Evolutionary conservation across 1,140 invertebrate species (phyloP).

Genomic region (Drosophila ironensis): DNA sequence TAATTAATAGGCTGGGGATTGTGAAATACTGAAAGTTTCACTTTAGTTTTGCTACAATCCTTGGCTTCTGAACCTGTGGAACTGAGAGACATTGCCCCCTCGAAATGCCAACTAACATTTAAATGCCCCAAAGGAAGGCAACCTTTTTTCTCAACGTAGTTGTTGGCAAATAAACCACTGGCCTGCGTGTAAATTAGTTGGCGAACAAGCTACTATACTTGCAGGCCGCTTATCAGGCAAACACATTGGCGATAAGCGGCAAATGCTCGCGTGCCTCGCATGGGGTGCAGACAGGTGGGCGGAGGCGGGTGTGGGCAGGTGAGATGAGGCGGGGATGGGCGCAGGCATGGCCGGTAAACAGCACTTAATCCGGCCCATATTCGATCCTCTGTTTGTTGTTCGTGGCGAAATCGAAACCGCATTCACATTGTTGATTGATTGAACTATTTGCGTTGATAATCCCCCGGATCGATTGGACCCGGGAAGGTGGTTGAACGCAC

Average conservation of each 20-base stretch:
- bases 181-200: constrained; percentile 5
- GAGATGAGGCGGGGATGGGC: not conserved
- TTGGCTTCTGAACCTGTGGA: too few relatives aligned
- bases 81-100: too few relatives aligned
- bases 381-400: constrained; percentile 51
- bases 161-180: constrained; percentile 26
- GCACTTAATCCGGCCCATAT: constrained; percentile 22
- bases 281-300: constrained; percentile 1
- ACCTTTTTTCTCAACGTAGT: not conserved
- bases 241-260: constrained; percentile 51
- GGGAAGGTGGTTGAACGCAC: constrained; percentile 65
- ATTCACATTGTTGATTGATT: constrained; percentile 17
- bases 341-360: not conserved
- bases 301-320: not conserved
- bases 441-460: constrained; percentile 25
- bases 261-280: constrained; percentile 63
- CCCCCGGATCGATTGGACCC: constrained; percentile 12
- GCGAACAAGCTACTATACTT: constrained; percentile 19
- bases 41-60: too few relatives aligned
- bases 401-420: constrained; percentile 43
- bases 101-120: too few relatives aligned
- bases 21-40: too few relatives aligned
- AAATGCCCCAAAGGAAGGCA: too few relatives aligned
- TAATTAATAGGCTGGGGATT: not conserved
- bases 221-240: constrained; percentile 50